Percentiles rank a stretch among this genome's conserved stretches.
phyloP scores from a whole-genome alignment of 2,797 vertebrate genomes.

The Pangasius djambal region DNA sequence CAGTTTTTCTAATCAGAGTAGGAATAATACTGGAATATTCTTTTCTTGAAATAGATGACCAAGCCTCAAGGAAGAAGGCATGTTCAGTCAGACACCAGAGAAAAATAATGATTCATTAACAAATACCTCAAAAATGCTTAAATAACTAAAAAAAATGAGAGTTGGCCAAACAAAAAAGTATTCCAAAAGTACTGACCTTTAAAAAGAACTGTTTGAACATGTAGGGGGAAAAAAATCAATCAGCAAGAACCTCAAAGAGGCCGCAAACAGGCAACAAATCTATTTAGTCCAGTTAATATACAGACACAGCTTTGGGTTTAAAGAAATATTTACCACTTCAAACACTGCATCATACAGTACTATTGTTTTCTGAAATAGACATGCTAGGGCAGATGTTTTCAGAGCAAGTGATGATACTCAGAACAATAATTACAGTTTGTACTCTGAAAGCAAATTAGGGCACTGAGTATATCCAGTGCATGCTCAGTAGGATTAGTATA shows the following conservation, averaged over 20 bases:
- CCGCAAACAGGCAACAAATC: constrained; percentile 9
- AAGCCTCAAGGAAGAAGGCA: background rate
- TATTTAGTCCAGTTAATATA: constrained; percentile 24
- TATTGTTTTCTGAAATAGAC: constrained; percentile 31
- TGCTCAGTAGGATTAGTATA: constrained; percentile 16
- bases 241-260: constrained; percentile 21
- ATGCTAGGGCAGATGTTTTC: constrained; percentile 32
- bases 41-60: too few relatives aligned
- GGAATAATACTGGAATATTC: background rate
- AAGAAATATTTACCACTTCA: constrained; percentile 43
- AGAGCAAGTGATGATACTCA: constrained; percentile 30
- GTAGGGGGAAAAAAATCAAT: constrained; percentile 37
- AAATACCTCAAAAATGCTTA: background rate
- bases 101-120: background rate
- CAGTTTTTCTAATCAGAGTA: background rate
- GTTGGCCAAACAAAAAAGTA: constrained; percentile 4
- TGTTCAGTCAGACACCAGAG: background rate
- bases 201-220: constrained; percentile 20
- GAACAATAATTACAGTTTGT: constrained; percentile 33
- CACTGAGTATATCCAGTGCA: background rate
- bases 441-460: constrained; percentile 17
- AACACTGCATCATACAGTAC: constrained; percentile 20
- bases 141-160: background rate
- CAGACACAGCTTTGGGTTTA: constrained; percentile 27
- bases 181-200: constrained; percentile 30